Percentiles rank a stretch among this genome's conserved stretches.
Evolutionary conservation across 2,797 vertebrate species (phyloP).

Genomic region (Podargus strigoides): DNA sequence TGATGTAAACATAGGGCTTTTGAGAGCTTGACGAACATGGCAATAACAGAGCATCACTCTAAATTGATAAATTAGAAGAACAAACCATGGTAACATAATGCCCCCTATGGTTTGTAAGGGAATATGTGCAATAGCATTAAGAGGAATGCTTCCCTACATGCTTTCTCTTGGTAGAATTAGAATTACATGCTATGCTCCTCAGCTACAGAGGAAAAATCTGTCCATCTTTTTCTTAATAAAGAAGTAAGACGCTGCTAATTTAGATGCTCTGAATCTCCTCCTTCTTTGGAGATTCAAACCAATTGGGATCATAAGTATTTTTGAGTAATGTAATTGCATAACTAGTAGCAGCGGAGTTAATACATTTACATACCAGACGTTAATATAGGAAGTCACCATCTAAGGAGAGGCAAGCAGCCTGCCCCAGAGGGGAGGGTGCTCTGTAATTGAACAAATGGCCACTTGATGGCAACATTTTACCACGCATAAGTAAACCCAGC

Average conservation of each 20-base stretch:
- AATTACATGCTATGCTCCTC: neutral
- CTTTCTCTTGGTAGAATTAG: neutral
- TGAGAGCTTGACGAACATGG: neutral
- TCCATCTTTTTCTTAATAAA: neutral
- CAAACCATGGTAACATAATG: constrained; percentile 38
- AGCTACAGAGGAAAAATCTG: neutral
- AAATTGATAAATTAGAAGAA: constrained; percentile 9
- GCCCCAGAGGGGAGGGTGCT: neutral
- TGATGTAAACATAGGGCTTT: neutral
- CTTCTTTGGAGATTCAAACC: neutral
- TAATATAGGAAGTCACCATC: neutral
- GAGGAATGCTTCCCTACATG: neutral
- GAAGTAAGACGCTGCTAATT: neutral
- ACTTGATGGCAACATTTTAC: constrained; percentile 67
- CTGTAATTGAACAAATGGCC: constrained; percentile 25
- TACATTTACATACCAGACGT: neutral
- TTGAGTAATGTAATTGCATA: neutral
- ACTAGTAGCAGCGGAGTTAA: neutral
- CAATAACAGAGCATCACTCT: neutral
- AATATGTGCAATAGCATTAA: neutral
- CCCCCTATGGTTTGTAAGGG: constrained; percentile 48
- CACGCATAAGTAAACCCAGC: constrained; percentile 4
- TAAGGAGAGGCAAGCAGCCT: neutral
- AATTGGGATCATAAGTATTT: neutral
- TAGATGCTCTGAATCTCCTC: neutral